Conservation (phyloP, 37 sponge, comb jelly and placozoan genomes). For the Haliclona indistincta region DNA sequence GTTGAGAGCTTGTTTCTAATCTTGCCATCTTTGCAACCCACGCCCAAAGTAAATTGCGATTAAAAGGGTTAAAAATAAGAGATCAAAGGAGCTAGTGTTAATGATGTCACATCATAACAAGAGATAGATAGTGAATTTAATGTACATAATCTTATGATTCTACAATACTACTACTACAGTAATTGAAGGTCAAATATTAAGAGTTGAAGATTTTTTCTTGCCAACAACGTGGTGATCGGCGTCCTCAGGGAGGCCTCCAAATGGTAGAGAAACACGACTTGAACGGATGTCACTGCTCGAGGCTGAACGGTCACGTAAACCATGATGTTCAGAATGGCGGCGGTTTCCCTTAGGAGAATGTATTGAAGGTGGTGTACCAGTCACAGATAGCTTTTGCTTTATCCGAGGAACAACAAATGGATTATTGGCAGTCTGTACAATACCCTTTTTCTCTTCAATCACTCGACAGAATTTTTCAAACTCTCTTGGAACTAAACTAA, state of each 20-base stretch:
- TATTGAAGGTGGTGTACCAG: not conserved
- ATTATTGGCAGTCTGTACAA: constrained; percentile 11
- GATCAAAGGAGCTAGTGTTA: no score
- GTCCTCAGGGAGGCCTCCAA: not conserved
- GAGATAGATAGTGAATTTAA: no score
- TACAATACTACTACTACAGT: no score
- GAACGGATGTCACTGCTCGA: not conserved
- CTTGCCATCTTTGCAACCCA: no score
- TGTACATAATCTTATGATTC: no score
- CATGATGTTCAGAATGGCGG: constrained; percentile 2
- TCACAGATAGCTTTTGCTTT: not conserved
- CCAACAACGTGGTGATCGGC: not conserved
- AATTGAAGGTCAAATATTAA: not conserved
- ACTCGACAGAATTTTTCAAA: constrained; percentile 9
- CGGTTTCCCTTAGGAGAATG: not conserved
- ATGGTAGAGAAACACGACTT: not conserved
- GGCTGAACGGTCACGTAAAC: not conserved
- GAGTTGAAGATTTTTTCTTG: not conserved
- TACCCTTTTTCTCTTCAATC: not conserved
- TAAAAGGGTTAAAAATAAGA: no score
- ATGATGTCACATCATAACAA: no score
- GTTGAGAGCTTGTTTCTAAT: no score
- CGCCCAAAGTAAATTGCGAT: no score
- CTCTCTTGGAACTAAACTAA: constrained; percentile 24
- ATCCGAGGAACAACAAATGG: constrained; percentile 27